Base-by-base conservation (phyloP, 2,888 invertebrate species). In the Chrysodeixis includens region DNA sequence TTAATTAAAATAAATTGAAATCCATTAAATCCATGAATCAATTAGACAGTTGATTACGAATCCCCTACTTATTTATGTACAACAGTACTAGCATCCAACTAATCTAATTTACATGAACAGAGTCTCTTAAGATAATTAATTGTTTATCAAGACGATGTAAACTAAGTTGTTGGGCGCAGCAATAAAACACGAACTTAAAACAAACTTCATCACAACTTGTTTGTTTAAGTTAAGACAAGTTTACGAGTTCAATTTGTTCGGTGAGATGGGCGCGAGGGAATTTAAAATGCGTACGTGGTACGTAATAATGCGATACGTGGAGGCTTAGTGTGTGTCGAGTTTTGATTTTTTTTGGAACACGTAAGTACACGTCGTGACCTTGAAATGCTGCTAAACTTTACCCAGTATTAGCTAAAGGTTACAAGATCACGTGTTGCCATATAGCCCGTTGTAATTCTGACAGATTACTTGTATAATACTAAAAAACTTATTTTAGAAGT, bases 101-200 rank as follows among this genome's bases (percentile, higher is more conserved):
- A 75, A 77, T 71, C 68, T 56, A 73, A 75, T 79, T 68, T 64
- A 65, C 58, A 73, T 73, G 58, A 61, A 46, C 61, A 56, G 51
- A 62, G 61, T 56, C 51, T 66, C 64, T 62, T 67, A 66, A 73
- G 68, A 75, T 75, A 79, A 73, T 77, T 64, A 77, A 77, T 75
- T 78, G 76, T 78, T 70, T 74, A 71, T 69, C 67, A 71, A 79
- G 75, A n/a, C 58, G 66, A 68, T 62, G 71, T 57, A 60, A 79
- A 79, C 69, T 79, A 65, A 70, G 70, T 71, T 77, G 71, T 77
- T 73, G 59, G 63, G 61, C 64, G 68, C n/a, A 60, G 66, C 68
- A 74, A 79, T 78, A 70, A 78, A 80, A 79, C 71, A 73, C 56
- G 63, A 76, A 80, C 67, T 65, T 69, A 55, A 64, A 75, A 69